Percentiles rank a stretch among this genome's conserved stretches.
Evolutionary conservation across 2,888 invertebrate species (phyloP).

Genomic region (Orthonevra nobilis): DNA sequence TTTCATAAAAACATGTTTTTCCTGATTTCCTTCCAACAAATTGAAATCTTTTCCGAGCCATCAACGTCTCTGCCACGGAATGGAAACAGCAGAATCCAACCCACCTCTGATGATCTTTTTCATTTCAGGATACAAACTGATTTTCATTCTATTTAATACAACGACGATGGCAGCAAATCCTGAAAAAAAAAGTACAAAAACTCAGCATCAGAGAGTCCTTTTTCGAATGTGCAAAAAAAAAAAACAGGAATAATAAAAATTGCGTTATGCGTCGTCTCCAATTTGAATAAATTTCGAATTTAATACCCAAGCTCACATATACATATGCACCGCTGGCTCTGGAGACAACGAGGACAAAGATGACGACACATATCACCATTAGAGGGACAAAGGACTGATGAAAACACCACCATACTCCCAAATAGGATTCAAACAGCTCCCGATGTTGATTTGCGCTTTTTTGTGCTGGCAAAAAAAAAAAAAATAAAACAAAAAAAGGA

Average conservation of each 20-base stretch:
- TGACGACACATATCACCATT: slow-evolving; percentile 13
- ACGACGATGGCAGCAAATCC: neutral
- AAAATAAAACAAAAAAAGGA: too few relatives aligned
- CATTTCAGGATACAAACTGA: too few relatives aligned
- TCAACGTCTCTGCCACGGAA: slow-evolving; percentile 1
- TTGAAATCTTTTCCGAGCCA: slow-evolving; percentile 17
- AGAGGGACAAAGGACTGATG: too few relatives aligned
- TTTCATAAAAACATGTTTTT: slow-evolving; percentile 42
- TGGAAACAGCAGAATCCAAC: too few relatives aligned
- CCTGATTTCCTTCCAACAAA: slow-evolving; percentile 33
- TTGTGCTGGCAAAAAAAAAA: slow-evolving; percentile 34
- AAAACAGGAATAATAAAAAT: slow-evolving; percentile 26
- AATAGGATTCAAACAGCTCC: too few relatives aligned
- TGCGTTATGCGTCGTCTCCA: slow-evolving; percentile 42
- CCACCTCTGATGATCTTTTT: too few relatives aligned
- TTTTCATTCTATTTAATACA: too few relatives aligned
- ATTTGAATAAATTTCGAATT: slow-evolving; percentile 60
- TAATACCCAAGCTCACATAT: slow-evolving; percentile 28
- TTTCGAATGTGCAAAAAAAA: slow-evolving; percentile 25
- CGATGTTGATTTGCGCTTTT: slow-evolving; percentile 14
- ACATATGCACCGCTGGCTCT: neutral
- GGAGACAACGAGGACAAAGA: neutral
- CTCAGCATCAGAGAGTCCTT: slow-evolving; percentile 28
- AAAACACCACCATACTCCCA: too few relatives aligned
- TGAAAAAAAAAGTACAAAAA: neutral